phyloP scores from a whole-genome alignment of 2,888 invertebrate species.

The Esperia sulphurella region DNA sequence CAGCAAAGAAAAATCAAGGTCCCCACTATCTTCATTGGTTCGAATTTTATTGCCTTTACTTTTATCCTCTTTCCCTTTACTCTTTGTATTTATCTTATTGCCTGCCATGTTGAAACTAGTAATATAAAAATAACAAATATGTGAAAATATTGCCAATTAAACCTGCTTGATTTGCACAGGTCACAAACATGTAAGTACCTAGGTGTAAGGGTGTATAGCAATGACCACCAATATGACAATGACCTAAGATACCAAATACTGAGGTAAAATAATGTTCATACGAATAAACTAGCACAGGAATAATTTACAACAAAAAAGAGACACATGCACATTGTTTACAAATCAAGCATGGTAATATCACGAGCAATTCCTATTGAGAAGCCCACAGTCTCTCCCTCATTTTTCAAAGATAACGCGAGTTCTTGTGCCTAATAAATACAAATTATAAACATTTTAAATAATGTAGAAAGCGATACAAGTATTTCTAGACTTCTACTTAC shows the following conservation, averaged over 20 bases:
- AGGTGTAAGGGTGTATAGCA: conserved; percentile 26
- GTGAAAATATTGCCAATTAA: neutral
- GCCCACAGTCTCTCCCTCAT: conserved; percentile 73
- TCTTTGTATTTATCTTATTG: conserved; percentile 61
- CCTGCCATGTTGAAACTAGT: conserved; percentile 57
- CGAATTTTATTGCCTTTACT: conserved; percentile 52
- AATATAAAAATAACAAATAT: neutral
- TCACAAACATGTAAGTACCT: conserved; percentile 6
- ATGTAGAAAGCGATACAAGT: conserved; percentile 47
- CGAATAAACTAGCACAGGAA: too few species aligned
- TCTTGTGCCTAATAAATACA: conserved; percentile 24
- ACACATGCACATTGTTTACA: conserved; percentile 10
- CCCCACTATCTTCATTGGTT: conserved; percentile 56
- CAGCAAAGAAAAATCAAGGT: conserved; percentile 76
- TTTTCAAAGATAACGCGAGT: conserved; percentile 48
- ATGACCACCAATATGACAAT: conserved; percentile 40
- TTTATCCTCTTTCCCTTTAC: conserved; percentile 62
- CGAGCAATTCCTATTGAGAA: conserved; percentile 47
- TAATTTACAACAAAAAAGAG: neutral
- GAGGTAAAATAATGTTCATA: too few species aligned
- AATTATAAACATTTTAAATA: conserved; percentile 32
- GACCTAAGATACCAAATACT: conserved; percentile 1
- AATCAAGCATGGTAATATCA: conserved; percentile 53
- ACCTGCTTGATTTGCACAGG: conserved; percentile 22
- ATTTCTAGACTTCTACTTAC: conserved; percentile 45